Evolutionary conservation across 2,797 vertebrate genomes (phyloP).

Genomic region (Cryptoprocta ferox): DNA sequence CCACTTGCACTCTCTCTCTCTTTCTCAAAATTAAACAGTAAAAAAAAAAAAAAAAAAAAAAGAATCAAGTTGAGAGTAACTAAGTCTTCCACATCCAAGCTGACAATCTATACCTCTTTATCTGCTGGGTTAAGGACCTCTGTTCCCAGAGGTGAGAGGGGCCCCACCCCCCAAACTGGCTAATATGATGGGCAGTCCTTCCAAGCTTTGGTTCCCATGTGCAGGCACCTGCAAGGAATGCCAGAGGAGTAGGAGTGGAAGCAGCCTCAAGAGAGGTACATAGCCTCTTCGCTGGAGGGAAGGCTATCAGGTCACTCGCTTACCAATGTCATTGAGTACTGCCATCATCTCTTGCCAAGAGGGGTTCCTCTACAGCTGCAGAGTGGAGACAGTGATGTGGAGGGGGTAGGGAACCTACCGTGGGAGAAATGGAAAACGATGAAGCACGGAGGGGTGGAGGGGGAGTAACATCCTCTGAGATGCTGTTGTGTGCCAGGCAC

Average conservation of each 20-base stretch:
- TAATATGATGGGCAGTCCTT: not conserved
- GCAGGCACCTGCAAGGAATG: not conserved
- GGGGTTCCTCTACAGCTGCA: not conserved
- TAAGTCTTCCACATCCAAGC: not conserved
- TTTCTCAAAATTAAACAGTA: too few relatives aligned
- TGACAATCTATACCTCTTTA: not conserved
- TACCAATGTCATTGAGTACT: not conserved
- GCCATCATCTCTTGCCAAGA: not conserved
- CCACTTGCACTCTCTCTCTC: too few relatives aligned
- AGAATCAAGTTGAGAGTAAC: conserved; percentile 8
- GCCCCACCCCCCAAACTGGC: not conserved
- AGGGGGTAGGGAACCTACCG: not conserved
- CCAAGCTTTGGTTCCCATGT: not conserved
- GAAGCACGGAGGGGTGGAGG: not conserved
- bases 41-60: too few relatives aligned
- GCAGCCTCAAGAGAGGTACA: not conserved
- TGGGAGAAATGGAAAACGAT: not conserved
- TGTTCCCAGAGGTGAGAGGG: not conserved
- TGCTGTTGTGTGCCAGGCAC: not conserved
- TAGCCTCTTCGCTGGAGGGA: not conserved
- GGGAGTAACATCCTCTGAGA: not conserved
- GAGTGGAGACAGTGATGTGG: not conserved
- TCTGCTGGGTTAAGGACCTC: not conserved
- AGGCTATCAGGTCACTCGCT: fast-evolving
- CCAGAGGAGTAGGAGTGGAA: not conserved